Evolutionary conservation across 2,888 invertebrate species (phyloP).

Genomic region (Microctonus brassicae): DNA sequence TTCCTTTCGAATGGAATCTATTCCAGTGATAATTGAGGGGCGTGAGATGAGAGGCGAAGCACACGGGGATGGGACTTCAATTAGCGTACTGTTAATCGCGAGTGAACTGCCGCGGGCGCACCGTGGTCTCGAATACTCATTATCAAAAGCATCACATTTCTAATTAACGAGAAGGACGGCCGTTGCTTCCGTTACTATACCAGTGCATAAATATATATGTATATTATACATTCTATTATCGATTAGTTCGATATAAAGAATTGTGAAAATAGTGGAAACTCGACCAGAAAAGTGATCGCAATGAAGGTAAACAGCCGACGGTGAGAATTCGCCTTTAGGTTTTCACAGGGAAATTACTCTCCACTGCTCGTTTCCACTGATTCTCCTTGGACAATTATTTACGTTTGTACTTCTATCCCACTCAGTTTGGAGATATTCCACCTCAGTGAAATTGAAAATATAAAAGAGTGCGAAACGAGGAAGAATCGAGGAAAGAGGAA

Average conservation of each 20-base stretch:
- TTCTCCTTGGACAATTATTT: conserved; percentile 16
- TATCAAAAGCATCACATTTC: conserved; percentile 62
- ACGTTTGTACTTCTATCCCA: not conserved
- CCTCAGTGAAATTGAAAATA: conserved; percentile 18
- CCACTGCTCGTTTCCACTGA: not conserved
- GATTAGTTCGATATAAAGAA: not conserved
- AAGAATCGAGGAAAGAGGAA: not conserved
- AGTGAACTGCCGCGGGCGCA: conserved; percentile 53
- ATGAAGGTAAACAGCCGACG: not conserved
- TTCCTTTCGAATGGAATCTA: conserved; percentile 41
- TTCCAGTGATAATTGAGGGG: conserved; percentile 60
- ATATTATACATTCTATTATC: not conserved
- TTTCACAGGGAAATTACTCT: not conserved
- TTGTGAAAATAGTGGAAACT: not conserved
- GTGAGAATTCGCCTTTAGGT: not conserved
- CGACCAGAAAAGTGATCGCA: not conserved
- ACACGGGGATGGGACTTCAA: conserved; percentile 52
- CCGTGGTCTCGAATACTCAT: conserved; percentile 60
- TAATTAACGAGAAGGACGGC: conserved; percentile 58
- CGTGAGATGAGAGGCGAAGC: not conserved
- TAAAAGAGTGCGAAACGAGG: not conserved
- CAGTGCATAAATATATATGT: not conserved
- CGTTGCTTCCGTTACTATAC: not conserved
- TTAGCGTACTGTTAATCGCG: conserved; percentile 63
- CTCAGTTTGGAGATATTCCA: not conserved